Percentiles rank a stretch among this genome's conserved stretches.
These are phyloP conservation scores for Polydrusus tereticollis DNA, from an alignment of 2,888 invertebrate genomes.

Conservation along the genomic window DNA sequence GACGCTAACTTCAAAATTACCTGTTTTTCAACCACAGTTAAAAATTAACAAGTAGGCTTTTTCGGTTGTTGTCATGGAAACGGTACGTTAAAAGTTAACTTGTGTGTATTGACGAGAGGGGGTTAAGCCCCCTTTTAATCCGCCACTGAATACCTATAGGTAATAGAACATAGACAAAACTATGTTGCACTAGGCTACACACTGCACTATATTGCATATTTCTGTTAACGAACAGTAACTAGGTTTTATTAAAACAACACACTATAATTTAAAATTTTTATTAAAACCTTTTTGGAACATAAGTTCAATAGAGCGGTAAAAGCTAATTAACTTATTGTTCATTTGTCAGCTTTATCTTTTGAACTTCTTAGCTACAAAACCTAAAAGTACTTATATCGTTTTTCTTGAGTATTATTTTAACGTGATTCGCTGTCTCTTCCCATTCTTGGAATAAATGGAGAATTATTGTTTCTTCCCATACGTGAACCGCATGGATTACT, in stretches of 20 bases:
- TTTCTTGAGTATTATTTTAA: constrained; percentile 19
- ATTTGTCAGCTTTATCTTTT: not conserved
- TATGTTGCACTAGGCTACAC: too few relatives aligned
- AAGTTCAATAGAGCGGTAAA: not conserved
- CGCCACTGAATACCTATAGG: too few relatives aligned
- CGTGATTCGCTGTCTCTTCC: constrained; percentile 37
- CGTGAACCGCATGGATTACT: constrained; percentile 34
- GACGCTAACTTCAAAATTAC: too few relatives aligned
- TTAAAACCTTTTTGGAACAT: constrained; percentile 3
- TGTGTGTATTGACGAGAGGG: too few relatives aligned
- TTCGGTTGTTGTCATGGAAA: too few relatives aligned
- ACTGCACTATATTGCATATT: too few relatives aligned
- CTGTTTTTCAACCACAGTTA: too few relatives aligned
- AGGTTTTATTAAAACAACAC: not conserved
- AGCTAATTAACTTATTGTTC: not conserved
- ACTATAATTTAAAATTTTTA: not conserved
- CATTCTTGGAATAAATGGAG: constrained; percentile 39
- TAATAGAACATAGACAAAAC: too few relatives aligned
- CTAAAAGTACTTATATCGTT: not conserved
- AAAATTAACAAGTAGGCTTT: too few relatives aligned
- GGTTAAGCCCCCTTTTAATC: too few relatives aligned
- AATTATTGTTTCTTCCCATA: constrained; percentile 33
- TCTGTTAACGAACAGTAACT: too few relatives aligned
- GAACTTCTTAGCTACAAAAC: not conserved
- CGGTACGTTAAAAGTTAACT: too few relatives aligned